Base-by-base conservation (phyloP, 2,888 invertebrate species). In the Agrochola macilenta region DNA sequence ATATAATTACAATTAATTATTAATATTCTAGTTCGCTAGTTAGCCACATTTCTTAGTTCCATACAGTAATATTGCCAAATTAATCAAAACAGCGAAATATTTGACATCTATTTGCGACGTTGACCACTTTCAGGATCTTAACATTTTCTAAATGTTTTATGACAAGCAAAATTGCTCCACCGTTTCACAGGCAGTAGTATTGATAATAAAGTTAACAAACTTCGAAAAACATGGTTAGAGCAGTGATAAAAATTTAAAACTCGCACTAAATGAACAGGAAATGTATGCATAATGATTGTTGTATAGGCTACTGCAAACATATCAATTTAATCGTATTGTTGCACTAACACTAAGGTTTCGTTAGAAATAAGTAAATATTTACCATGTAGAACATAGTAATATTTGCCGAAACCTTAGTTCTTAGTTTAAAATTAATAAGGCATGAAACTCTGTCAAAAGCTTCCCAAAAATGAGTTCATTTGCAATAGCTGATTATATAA, bases 401-500 rank as follows among this genome's bases (percentile, higher is more conserved):
- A 30, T 30, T 30, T 30, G 30, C 30, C 30, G 30, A 5, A 35
- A 35, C 35, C 35, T 35, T 35, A 35, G 3, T 61, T 71, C 69
- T 35, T 76, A 74, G 68, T 81, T 79, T 61, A 75, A 81, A 78
- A 86, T 81, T 86, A 86, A 88, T 79, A 81, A 61, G n/a, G 64
- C 60, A 73, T 70, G n/a, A 70, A 76, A 86, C 57, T 60, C 30
- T 39, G 26, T 46, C 52, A 52, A 60, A 80, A 74, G 74, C 58
- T 61, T 39, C 23, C 46, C 74, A 17, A 71, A 71, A 81, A 85
- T 78, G 69, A 65, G 71, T 79, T 81, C 68, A 74, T 82, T 84
- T 79, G 81, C 73, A 74, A 82, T 79, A 71, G 76, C 75, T 79
- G 81, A 78, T 87, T 78, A 87, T 81, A 80, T 87, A 81, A 87